A percentile compares a stretch with the other conserved stretches of the same genome.
phyloP scores from a whole-genome alignment of 2,797 vertebrate species.

The Phrynocephalus guinanensis region DNA sequence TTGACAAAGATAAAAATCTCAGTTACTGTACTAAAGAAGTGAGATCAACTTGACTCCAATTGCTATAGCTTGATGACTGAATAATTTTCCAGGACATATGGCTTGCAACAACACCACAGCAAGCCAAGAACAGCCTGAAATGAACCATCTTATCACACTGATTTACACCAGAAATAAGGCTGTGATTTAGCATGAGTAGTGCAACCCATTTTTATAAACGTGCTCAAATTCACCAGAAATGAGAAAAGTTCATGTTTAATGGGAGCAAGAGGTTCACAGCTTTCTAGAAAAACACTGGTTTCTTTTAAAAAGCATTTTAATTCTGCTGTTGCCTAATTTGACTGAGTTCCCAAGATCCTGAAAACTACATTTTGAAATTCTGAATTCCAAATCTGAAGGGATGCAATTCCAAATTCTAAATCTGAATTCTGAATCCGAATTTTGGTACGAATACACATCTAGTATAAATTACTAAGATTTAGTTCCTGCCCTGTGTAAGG shows the following conservation, averaged over 20 bases:
- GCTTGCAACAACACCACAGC: conserved; percentile 7
- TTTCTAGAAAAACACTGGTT: background rate
- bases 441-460: too few relatives aligned
- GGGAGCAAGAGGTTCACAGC: background rate
- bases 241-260: background rate
- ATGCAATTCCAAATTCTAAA: too few relatives aligned
- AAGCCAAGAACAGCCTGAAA: conserved; percentile 35
- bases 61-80: background rate
- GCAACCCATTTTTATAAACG: conserved; percentile 24
- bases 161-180: background rate
- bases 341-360: background rate
- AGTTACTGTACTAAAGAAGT: background rate
- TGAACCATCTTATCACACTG: conserved; percentile 29
- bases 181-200: conserved; percentile 55
- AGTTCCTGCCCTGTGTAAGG: too few relatives aligned
- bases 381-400: too few relatives aligned
- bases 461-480: too few relatives aligned
- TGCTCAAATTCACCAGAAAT: background rate
- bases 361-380: too few relatives aligned
- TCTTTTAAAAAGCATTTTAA: background rate
- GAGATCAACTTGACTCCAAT: background rate
- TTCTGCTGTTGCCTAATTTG: background rate
- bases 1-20: background rate
- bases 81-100: conserved; percentile 1
- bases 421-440: too few relatives aligned